Evolutionary conservation across 2,888 invertebrate species (phyloP).

Genomic region (Tetheella fluctuosa): DNA sequence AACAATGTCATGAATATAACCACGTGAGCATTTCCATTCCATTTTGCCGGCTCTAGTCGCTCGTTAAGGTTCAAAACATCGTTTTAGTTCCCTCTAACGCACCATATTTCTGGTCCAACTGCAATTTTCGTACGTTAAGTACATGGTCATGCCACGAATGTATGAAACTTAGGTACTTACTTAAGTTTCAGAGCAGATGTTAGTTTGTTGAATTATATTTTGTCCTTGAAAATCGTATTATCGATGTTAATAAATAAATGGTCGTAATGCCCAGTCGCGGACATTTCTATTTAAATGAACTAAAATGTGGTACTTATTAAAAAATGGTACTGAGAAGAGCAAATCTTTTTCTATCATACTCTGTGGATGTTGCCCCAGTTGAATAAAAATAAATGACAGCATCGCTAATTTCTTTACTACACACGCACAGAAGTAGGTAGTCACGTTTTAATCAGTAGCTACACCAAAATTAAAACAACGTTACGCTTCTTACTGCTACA

Average conservation of each 20-base stretch:
- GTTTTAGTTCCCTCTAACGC: conserved; percentile 56
- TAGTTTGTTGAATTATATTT: not conserved
- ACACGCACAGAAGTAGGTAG: not conserved
- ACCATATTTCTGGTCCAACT: conserved; percentile 51
- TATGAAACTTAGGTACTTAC: conserved; percentile 4
- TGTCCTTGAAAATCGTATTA: not conserved
- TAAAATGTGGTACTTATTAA: too few species aligned
- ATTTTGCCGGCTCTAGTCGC: conserved; percentile 46
- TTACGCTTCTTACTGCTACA: too few species aligned
- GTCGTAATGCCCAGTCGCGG: not conserved
- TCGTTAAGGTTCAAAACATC: conserved; percentile 62
- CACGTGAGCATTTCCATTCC: conserved; percentile 45
- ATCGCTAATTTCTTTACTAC: not conserved
- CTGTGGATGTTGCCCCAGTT: too few species aligned
- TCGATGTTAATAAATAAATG: not conserved
- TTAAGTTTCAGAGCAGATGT: conserved; percentile 3
- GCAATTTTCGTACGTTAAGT: conserved; percentile 52
- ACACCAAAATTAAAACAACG: too few species aligned
- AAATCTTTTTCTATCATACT: too few species aligned
- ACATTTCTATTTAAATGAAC: not conserved
- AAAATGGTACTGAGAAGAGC: too few species aligned
- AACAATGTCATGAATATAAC: conserved; percentile 49
- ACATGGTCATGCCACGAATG: conserved; percentile 23
- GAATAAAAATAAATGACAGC: too few species aligned
- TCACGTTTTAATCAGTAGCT: not conserved